Conservation (phyloP, 2,113 vertebrate species). For the Pantherophis guttatus region DNA sequence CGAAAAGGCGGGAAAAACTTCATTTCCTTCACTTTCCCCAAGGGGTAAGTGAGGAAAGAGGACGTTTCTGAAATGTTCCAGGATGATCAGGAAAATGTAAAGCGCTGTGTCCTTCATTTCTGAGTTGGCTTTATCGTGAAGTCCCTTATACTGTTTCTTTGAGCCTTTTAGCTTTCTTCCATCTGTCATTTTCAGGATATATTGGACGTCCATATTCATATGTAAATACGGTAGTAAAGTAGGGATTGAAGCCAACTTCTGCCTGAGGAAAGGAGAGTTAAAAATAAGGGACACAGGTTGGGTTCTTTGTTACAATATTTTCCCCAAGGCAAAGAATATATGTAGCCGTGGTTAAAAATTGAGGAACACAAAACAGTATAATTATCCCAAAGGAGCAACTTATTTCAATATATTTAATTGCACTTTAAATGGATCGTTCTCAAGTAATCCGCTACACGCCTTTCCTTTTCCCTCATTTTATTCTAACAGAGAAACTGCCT, state of each 20-base stretch:
- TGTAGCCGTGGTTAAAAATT: not conserved
- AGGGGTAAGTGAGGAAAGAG: not conserved
- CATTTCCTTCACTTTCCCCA: not conserved
- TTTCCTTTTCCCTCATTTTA: too few relatives aligned
- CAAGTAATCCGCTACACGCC: not conserved
- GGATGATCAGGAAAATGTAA: not conserved
- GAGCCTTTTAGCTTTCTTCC: not conserved
- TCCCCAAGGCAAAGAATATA: not conserved
- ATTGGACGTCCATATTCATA: not conserved
- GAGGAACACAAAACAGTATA: not conserved
- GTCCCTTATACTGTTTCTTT: not conserved
- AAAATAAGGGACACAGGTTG: not conserved
- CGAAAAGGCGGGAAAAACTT: constrained; percentile 62
- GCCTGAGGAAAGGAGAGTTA: not conserved
- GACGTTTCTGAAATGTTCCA: not conserved
- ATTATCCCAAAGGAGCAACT: not conserved
- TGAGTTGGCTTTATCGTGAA: not conserved
- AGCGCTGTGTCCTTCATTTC: not conserved
- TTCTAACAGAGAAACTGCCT: not conserved
- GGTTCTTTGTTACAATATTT: not conserved
- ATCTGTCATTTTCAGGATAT: not conserved
- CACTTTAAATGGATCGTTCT: not conserved
- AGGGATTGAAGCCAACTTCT: not conserved
- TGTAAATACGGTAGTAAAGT: not conserved
- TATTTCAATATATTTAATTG: not conserved